Percentiles rank a stretch among this genome's conserved stretches.
These are phyloP conservation scores for Ambastaia sidthimunki DNA, from an alignment of 2,797 vertebrate genomes.

Conservation along the genomic window DNA sequence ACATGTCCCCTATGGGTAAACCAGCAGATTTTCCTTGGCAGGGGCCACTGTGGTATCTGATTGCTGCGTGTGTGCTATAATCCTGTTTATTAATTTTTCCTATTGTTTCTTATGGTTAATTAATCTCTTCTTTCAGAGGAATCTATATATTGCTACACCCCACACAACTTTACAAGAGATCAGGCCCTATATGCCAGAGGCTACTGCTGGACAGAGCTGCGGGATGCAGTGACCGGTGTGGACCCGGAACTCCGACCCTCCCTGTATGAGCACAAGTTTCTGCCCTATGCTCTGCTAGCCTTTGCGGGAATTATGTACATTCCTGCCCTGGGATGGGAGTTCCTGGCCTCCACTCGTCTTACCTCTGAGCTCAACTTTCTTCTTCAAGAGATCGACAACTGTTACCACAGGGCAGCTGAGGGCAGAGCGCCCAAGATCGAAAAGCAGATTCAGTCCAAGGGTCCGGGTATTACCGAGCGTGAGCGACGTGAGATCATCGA, in stretches of 20 bases:
- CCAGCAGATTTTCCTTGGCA: not conserved
- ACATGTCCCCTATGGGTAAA: not conserved
- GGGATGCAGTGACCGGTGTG: slow-evolving; percentile 89
- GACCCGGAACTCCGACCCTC: slow-evolving; percentile 91
- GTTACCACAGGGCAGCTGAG: slow-evolving; percentile 97
- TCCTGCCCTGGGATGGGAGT: slow-evolving; percentile 96
- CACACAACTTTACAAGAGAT: slow-evolving; percentile 99
- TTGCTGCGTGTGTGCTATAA: not conserved
- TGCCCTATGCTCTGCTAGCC: slow-evolving; percentile 96
- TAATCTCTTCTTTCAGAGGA: slow-evolving; percentile 84
- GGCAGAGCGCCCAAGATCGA: slow-evolving; percentile 99
- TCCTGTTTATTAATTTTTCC: not conserved
- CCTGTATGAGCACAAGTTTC: slow-evolving; percentile 97
- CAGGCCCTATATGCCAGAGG: slow-evolving; percentile 98
- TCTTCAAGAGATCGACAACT: slow-evolving; percentile 99
- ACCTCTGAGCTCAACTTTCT: slow-evolving; percentile 99
- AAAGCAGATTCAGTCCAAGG: slow-evolving; percentile 99
- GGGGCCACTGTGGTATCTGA: not conserved
- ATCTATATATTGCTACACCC: slow-evolving; percentile 99
- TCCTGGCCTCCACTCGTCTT: slow-evolving; percentile 95
- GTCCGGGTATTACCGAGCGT: slow-evolving; percentile 93
- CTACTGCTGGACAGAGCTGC: slow-evolving; percentile 99
- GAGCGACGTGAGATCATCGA: slow-evolving; percentile 97
- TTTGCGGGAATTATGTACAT: slow-evolving; percentile 99
- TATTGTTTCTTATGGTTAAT: not conserved